Conservation (phyloP, 2,888 invertebrate species). For the Nasonia oneida region DNA sequence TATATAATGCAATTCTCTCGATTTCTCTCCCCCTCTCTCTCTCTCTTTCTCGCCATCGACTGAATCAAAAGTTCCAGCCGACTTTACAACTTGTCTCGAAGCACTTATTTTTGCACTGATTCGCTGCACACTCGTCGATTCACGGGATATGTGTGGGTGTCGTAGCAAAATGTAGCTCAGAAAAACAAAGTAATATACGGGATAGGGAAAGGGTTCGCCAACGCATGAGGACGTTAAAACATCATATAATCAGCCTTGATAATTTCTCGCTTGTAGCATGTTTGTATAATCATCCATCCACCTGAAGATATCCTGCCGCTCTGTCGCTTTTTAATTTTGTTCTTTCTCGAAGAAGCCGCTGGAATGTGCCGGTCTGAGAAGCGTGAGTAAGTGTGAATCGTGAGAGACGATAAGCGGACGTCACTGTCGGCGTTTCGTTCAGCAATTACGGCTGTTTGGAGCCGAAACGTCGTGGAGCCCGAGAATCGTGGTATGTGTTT, state of each 20-base stretch:
- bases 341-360: constrained; percentile 5
- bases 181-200: background rate
- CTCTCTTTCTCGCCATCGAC: background rate
- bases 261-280: background rate
- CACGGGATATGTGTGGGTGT: background rate
- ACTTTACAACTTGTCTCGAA: background rate
- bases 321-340: background rate
- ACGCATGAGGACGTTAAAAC: background rate
- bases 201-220: background rate
- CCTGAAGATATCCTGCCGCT: background rate
- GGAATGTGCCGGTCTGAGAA: background rate
- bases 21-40: background rate
- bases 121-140: background rate
- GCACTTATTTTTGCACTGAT: background rate
- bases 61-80: constrained; percentile 2
- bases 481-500: background rate
- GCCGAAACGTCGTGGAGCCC: constrained; percentile 26
- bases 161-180: background rate
- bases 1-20: constrained; percentile 11
- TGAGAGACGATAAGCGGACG: constrained; percentile 17
- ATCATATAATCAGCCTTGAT: constrained; percentile 7
- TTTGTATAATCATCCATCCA: background rate
- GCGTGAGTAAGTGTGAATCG: background rate
- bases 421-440: constrained; percentile 17
- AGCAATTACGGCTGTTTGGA: background rate